These are phyloP conservation scores for Geopemphigus sp. DNA, from an alignment of 1,140 invertebrate genomes.

Conservation along the genomic window DNA sequence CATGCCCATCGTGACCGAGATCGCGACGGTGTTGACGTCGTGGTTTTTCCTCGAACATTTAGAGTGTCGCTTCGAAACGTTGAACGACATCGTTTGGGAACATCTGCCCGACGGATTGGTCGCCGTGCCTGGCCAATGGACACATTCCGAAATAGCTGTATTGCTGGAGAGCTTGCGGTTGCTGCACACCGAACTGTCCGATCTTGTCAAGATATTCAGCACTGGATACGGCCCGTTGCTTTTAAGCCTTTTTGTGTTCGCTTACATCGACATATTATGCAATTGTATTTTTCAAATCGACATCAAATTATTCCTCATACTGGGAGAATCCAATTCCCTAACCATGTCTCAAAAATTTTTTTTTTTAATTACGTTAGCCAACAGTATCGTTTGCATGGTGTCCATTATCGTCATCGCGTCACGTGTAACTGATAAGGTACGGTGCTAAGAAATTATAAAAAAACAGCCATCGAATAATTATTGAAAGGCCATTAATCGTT, in stretches of 20 bases:
- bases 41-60: not conserved
- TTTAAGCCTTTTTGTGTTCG: not conserved
- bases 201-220: not conserved
- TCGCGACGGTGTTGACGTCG: not conserved
- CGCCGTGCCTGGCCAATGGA: not conserved
- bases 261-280: not conserved
- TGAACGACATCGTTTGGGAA: not conserved
- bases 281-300: no score
- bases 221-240: not conserved
- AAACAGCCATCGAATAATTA: no score
- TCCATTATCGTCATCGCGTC: not conserved
- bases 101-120: not conserved
- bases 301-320: not conserved
- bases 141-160: not conserved
- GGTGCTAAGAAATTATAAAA: no score
- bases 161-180: not conserved
- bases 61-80: not conserved
- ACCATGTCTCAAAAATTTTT: not conserved
- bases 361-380: no score
- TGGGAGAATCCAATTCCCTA: no score
- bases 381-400: not conserved
- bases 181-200: not conserved
- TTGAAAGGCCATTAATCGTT: no score
- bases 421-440: not conserved
- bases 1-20: not conserved